Conservation (phyloP, 2,797 vertebrate genomes). For the Nannoperca obscura region DNA sequence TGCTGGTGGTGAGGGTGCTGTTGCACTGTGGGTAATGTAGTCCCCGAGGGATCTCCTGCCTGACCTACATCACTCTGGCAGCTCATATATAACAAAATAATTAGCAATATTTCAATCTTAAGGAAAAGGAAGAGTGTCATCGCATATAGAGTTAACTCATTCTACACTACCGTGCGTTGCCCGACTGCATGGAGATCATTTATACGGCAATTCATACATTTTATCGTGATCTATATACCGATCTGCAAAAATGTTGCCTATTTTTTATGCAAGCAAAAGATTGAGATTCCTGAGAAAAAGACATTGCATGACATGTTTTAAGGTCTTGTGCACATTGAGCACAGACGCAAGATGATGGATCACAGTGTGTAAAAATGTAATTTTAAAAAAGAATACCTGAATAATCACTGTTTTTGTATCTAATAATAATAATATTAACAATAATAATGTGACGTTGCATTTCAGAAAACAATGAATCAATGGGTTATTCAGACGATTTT, state of each 20-base stretch:
- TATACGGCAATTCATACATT: background rate
- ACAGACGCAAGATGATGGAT: background rate
- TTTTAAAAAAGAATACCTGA: background rate
- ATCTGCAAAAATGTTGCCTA: background rate
- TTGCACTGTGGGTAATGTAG: conserved; percentile 84
- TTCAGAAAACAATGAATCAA: background rate
- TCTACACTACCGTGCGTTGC: background rate
- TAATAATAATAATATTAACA: no score
- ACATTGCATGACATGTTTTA: background rate
- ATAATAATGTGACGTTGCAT: background rate
- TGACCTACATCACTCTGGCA: conserved; percentile 75
- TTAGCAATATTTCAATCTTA: conserved; percentile 19
- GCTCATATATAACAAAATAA: conserved; percentile 48
- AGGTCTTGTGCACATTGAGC: background rate
- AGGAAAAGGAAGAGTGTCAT: background rate
- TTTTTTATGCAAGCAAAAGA: background rate
- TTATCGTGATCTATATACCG: no score
- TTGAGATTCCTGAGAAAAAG: background rate
- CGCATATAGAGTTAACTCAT: background rate
- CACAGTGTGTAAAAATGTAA: background rate
- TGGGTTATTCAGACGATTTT: background rate
- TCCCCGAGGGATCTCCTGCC: conserved; percentile 35
- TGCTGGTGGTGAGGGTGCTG: conserved; percentile 42
- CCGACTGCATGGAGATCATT: background rate
- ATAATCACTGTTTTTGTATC: background rate